These are phyloP conservation scores for Athetis lepigone DNA, from an alignment of 2,888 invertebrate species.

Conservation along the genomic window DNA sequence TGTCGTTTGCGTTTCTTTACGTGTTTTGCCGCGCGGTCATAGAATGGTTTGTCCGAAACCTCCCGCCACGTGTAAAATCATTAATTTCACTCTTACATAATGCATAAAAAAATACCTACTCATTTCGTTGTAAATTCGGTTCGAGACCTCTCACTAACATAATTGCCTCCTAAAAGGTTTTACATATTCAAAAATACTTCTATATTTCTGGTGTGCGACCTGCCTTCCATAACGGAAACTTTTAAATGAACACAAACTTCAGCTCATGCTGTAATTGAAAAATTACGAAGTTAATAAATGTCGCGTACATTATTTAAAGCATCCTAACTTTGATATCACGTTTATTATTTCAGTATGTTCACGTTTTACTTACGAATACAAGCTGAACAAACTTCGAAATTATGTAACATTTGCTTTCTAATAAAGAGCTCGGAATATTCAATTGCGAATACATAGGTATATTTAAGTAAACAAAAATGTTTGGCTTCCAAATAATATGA, in stretches of 20 bases:
- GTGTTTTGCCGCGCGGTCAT: no score
- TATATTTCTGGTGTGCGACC: no score
- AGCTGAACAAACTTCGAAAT: neutral
- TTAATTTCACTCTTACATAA: no score
- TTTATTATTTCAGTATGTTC: conserved; percentile 6
- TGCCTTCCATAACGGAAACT: neutral
- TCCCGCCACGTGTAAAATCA: no score
- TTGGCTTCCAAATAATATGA: no score
- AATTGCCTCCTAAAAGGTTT: no score
- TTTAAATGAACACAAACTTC: neutral
- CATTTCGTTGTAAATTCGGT: no score
- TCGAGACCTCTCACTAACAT: no score
- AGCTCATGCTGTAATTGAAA: neutral
- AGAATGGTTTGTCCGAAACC: no score
- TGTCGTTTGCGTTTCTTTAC: no score
- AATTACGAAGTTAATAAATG: conserved; percentile 1
- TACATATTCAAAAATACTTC: no score
- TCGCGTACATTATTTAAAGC: neutral
- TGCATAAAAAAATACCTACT: no score
- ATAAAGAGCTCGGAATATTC: neutral
- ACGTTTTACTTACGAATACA: neutral
- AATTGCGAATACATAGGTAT: neutral
- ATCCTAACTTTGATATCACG: neutral
- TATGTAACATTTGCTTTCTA: neutral
- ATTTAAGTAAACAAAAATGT: neutral